phyloP scores from a whole-genome alignment of 2,113 vertebrate species.

The Asarcornis scutulata region DNA sequence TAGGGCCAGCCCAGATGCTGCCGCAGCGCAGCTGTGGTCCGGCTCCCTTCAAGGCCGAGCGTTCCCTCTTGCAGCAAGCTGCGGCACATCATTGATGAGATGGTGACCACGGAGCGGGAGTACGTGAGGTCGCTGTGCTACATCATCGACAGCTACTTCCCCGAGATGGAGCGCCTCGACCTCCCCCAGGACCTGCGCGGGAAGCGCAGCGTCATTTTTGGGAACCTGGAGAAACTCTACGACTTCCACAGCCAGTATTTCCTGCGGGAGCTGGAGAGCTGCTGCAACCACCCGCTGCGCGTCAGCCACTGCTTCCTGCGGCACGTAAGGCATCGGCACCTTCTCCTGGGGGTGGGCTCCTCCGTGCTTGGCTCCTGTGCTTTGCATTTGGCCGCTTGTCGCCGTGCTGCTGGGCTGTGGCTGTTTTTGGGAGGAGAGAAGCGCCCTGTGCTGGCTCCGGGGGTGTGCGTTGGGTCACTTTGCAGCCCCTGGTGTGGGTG shows the following conservation, averaged over 20 bases:
- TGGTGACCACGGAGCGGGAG: slow-evolving; percentile 92
- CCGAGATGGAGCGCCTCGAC: slow-evolving; percentile 90
- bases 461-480: too few species aligned
- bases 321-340: slow-evolving; percentile 81
- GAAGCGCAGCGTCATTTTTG: slow-evolving; percentile 90
- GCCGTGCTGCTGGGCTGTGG: neutral
- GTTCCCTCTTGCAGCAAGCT: slow-evolving; percentile 77
- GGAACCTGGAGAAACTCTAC: slow-evolving; percentile 94
- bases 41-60: neutral
- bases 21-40: neutral
- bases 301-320: slow-evolving; percentile 93
- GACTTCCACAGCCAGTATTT: slow-evolving; percentile 96
- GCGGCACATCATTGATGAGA: slow-evolving; percentile 90
- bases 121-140: slow-evolving; percentile 92
- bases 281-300: slow-evolving; percentile 89
- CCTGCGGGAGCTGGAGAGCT: slow-evolving; percentile 92
- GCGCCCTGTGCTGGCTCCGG: too few species aligned
- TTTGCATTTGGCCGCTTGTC: neutral
- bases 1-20: neutral
- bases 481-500: too few species aligned
- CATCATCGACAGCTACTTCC: slow-evolving; percentile 91
- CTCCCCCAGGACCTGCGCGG: slow-evolving; percentile 94
- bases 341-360: accelerated
- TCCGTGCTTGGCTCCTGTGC: neutral
- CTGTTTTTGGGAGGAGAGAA: neutral